Conservation (phyloP, 2,888 invertebrate genomes). For the Rhagonycha lutea region DNA sequence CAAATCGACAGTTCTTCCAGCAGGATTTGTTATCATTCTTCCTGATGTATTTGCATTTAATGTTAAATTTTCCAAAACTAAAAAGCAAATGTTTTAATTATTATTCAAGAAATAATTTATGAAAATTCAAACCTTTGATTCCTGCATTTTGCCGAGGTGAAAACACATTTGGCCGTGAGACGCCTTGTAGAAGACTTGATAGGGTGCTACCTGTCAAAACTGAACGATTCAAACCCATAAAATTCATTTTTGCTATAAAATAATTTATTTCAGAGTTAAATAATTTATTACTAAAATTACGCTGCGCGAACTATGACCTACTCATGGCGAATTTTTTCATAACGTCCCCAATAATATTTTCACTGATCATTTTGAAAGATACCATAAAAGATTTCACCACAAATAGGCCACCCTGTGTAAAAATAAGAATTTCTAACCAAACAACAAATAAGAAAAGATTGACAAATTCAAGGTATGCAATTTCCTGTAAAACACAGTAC, state of each 20-base stretch:
- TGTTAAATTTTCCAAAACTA: slow-evolving; percentile 53
- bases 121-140: slow-evolving; percentile 11
- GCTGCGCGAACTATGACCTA: background rate
- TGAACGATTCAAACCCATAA: slow-evolving; percentile 40
- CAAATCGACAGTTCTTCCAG: slow-evolving; percentile 46
- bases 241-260: slow-evolving; percentile 41
- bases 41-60: slow-evolving; percentile 39
- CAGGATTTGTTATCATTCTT: slow-evolving; percentile 42
- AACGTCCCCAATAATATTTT: background rate
- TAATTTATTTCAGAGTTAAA: background rate
- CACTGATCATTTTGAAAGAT: too few relatives aligned
- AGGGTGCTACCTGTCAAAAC: slow-evolving; percentile 39
- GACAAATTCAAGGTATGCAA: background rate
- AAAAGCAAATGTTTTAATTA: slow-evolving; percentile 15
- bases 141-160: slow-evolving; percentile 1
- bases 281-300: background rate
- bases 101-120: background rate
- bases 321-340: background rate
- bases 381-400: background rate
- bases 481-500: background rate
- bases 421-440: background rate
- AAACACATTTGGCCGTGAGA: slow-evolving; percentile 36
- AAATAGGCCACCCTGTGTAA: background rate
- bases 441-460: background rate
- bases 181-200: slow-evolving; percentile 45